A percentile compares a stretch with the other conserved stretches of the same genome.
Evolutionary conservation across 1,140 invertebrate genomes (phyloP).

Genomic region (Brachionus calyciflorus): DNA sequence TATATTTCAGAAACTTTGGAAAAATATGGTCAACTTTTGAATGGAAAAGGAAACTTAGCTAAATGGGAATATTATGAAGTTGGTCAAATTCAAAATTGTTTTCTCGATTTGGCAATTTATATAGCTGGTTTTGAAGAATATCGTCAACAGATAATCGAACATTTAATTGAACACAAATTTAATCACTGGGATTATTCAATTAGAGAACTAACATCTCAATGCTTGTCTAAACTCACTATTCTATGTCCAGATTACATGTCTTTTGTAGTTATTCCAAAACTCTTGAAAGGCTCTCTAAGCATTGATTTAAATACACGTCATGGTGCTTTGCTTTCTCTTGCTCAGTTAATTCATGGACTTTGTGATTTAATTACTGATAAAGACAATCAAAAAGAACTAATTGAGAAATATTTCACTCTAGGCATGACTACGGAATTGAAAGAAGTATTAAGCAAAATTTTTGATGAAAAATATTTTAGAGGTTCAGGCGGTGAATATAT

Average conservation of each 20-base stretch:
- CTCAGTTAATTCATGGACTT: slow-evolving; percentile 74
- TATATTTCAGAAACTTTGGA: too few species aligned
- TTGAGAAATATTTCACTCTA: slow-evolving; percentile 48
- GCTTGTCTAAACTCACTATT: slow-evolving; percentile 75
- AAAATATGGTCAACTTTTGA: slow-evolving; percentile 86
- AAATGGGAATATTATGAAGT: slow-evolving; percentile 91
- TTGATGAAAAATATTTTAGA: slow-evolving; percentile 65
- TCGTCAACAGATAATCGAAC: slow-evolving; percentile 76
- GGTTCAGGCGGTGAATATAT: slow-evolving; percentile 83
- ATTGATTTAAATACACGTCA: slow-evolving; percentile 80
- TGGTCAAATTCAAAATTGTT: slow-evolving; percentile 80
- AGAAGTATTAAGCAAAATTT: slow-evolving; percentile 59
- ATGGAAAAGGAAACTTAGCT: slow-evolving; percentile 91
- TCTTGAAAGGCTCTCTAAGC: slow-evolving; percentile 69
- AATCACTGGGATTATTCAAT: slow-evolving; percentile 88
- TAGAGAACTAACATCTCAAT: slow-evolving; percentile 78
- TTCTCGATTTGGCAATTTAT: slow-evolving; percentile 67
- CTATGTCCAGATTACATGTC: slow-evolving; percentile 72
- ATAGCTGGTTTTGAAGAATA: slow-evolving; percentile 83
- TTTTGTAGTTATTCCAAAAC: slow-evolving; percentile 66
- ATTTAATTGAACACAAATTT: slow-evolving; percentile 80
- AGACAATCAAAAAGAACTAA: slow-evolving; percentile 51
- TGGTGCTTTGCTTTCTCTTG: slow-evolving; percentile 78
- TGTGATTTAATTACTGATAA: slow-evolving; percentile 55
- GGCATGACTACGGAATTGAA: slow-evolving; percentile 54